These are phyloP conservation scores for Scopus umbretta DNA, from an alignment of 2,113 vertebrate species.

Conservation along the genomic window DNA sequence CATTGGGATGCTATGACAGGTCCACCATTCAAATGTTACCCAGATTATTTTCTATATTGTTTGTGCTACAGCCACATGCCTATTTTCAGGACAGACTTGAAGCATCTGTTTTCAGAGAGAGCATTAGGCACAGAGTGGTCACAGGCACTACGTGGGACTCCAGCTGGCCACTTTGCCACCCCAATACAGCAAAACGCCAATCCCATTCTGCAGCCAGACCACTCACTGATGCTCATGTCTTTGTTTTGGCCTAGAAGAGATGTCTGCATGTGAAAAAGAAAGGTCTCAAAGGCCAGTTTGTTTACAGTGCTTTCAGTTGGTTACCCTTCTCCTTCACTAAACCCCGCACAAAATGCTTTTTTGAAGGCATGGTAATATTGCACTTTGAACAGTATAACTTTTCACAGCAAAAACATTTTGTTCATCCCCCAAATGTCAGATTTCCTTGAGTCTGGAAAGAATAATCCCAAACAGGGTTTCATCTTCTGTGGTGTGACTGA, in stretches of 20 bases:
- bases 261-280: neutral
- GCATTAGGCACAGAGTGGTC: neutral
- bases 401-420: constrained; percentile 32
- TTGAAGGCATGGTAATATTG: constrained; percentile 6
- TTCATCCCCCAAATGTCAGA: neutral
- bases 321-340: constrained; percentile 22
- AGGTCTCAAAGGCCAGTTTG: neutral
- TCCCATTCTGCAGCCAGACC: neutral
- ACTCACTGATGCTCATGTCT: neutral
- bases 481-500: neutral
- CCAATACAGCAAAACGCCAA: neutral
- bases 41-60: neutral
- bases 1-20: neutral
- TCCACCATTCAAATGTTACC: neutral
- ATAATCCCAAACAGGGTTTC: neutral
- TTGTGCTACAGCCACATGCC: neutral
- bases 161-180: neutral
- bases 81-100: neutral
- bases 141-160: neutral
- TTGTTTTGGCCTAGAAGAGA: neutral
- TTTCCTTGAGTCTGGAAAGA: neutral
- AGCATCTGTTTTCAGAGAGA: neutral
- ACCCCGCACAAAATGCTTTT: neutral
- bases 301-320: neutral
- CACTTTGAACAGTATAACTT: neutral